Percentiles rank a stretch among this genome's conserved stretches.
phyloP scores from a whole-genome alignment of 2,888 invertebrate genomes.

The Iselma pallidipennis region DNA sequence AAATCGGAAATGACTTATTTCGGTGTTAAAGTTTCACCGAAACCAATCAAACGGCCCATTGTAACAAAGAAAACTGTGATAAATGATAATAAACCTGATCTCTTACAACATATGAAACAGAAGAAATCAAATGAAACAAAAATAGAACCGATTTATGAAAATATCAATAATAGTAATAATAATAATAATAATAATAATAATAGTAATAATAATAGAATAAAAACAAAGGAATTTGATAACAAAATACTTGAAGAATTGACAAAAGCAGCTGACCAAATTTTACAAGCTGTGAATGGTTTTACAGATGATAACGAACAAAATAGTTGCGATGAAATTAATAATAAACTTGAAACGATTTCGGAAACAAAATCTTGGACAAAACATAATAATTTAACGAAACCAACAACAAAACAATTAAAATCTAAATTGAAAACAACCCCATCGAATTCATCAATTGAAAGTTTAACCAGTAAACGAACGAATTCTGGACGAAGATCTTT shows the following conservation, averaged over 20 bases:
- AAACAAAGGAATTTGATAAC: constrained; percentile 46
- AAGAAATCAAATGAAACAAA: constrained; percentile 6
- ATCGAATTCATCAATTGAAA: constrained; percentile 54
- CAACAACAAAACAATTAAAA: constrained; percentile 32
- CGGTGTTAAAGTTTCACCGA: constrained; percentile 47
- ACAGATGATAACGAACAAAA: constrained; percentile 58
- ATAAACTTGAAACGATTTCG: constrained; percentile 52
- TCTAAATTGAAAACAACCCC: constrained; percentile 47
- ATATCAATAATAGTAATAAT: constrained; percentile 36
- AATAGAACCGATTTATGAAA: constrained; percentile 50
- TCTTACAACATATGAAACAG: constrained; percentile 41
- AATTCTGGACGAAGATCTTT: constrained; percentile 21
- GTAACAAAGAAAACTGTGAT: constrained; percentile 23
- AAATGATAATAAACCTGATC: constrained; percentile 46
- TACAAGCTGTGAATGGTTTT: constrained; percentile 61
- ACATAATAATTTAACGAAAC: constrained; percentile 33
- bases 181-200: constrained; percentile 18
- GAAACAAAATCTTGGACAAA: constrained; percentile 54
- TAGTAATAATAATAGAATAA: too few species aligned
- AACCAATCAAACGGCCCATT: constrained; percentile 24
- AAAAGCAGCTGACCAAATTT: constrained; percentile 63
- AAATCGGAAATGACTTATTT: constrained; percentile 55
- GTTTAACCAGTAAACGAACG: constrained; percentile 34
- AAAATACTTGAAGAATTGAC: constrained; percentile 62
- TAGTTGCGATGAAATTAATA: constrained; percentile 34